These are phyloP conservation scores for Hyperoplus immaculatus DNA, from an alignment of 2,797 vertebrate genomes.

Conservation along the genomic window DNA sequence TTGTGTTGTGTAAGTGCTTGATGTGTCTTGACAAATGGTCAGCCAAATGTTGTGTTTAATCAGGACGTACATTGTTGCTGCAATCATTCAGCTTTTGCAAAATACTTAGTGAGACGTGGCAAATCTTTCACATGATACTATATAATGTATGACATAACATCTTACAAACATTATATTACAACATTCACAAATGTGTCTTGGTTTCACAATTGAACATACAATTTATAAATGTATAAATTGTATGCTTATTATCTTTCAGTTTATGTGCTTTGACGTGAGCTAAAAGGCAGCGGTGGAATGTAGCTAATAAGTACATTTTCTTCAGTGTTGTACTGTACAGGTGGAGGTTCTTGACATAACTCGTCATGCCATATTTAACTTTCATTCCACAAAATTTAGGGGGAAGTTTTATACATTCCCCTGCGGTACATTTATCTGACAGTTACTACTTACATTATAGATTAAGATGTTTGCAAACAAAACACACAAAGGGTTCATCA, in stretches of 20 bases:
- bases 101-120: background rate
- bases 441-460: too few species aligned
- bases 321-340: too few species aligned
- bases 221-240: too few species aligned
- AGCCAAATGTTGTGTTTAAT: background rate
- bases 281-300: too few species aligned
- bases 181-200: background rate
- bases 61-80: background rate
- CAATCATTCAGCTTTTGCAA: background rate
- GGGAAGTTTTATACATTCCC: too few species aligned
- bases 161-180: background rate
- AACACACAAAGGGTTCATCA: too few species aligned
- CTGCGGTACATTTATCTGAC: too few species aligned
- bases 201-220: background rate
- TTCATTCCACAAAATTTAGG: too few species aligned
- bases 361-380: too few species aligned
- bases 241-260: background rate
- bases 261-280: background rate
- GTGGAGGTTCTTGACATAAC: too few species aligned
- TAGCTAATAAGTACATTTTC: too few species aligned
- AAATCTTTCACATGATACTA: background rate
- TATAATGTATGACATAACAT: background rate
- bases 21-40: background rate
- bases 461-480: too few species aligned
- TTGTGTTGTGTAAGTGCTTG: conserved; percentile 41